phyloP scores from a whole-genome alignment of 2,113 vertebrate genomes.

The Pseudolaguvia tuberculata region DNA sequence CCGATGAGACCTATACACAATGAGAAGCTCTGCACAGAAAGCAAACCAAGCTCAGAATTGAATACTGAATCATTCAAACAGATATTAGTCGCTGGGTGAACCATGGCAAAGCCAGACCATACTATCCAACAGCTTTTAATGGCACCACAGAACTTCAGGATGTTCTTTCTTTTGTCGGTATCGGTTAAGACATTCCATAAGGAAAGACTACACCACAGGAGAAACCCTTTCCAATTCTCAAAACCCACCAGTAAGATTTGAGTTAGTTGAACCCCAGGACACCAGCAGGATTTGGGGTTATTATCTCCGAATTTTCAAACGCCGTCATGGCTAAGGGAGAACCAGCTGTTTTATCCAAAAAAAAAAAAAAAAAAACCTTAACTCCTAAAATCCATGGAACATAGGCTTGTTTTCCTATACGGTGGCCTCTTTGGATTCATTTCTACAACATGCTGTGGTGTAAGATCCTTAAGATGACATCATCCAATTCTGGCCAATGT shows the following conservation, averaged over 20 bases:
- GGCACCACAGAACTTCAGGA: neutral
- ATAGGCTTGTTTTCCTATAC: constrained; percentile 48
- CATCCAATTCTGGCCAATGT: constrained; percentile 13
- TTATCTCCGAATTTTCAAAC: constrained; percentile 64
- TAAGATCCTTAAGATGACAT: constrained; percentile 38
- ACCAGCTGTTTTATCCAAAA: constrained; percentile 54
- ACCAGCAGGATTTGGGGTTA: constrained; percentile 65
- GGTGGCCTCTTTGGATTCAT: constrained; percentile 42
- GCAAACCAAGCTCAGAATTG: neutral
- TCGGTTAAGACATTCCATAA: constrained; percentile 16
- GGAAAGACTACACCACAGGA: constrained; percentile 56
- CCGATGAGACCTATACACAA: neutral
- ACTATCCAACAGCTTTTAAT: too few species aligned
- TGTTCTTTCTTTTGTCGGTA: neutral
- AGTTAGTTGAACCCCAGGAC: constrained; percentile 63
- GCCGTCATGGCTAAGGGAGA: constrained; percentile 58
- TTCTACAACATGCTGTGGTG: constrained; percentile 11
- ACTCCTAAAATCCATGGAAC: constrained; percentile 34
- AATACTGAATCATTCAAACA: neutral
- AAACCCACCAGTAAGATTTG: constrained; percentile 74
- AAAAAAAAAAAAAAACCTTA: too few species aligned
- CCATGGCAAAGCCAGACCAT: neutral
- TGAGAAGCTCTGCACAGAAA: neutral
- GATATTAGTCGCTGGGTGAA: neutral
- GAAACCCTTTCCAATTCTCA: constrained; percentile 50